phyloP scores from a whole-genome alignment of 2,113 vertebrate genomes.

The Tragelaphus scriptus region DNA sequence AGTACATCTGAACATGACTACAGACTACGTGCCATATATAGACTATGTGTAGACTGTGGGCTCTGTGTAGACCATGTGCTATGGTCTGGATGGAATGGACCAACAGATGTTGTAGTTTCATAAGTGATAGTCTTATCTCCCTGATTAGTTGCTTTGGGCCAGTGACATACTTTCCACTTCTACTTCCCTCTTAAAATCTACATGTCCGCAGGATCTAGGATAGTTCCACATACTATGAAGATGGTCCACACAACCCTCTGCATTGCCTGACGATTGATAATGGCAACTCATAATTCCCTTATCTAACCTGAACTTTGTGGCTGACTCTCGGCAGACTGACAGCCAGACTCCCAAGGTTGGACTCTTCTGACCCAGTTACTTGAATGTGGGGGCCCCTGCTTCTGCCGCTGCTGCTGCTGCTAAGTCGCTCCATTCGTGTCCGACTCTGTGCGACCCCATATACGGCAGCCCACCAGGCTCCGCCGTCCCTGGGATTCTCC shows the following conservation, averaged over 20 bases:
- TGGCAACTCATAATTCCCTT: neutral
- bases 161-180: neutral
- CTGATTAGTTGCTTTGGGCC: neutral
- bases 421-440: no score
- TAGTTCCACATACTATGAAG: neutral
- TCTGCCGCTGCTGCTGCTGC: neutral
- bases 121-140: neutral
- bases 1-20: rapidly evolving
- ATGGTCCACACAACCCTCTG: neutral
- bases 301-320: neutral
- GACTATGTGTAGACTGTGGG: neutral
- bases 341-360: neutral
- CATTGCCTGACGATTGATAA: neutral
- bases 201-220: neutral
- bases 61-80: neutral
- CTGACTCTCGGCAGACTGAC: neutral
- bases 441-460: no score
- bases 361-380: neutral
- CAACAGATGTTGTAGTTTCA: neutral
- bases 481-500: no score
- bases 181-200: neutral
- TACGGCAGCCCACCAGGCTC: no score
- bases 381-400: neutral
- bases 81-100: no score
- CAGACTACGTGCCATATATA: neutral